phyloP scores from a whole-genome alignment of 92 coral and sea anemone genomes.

The Plumapathes pennacea region DNA sequence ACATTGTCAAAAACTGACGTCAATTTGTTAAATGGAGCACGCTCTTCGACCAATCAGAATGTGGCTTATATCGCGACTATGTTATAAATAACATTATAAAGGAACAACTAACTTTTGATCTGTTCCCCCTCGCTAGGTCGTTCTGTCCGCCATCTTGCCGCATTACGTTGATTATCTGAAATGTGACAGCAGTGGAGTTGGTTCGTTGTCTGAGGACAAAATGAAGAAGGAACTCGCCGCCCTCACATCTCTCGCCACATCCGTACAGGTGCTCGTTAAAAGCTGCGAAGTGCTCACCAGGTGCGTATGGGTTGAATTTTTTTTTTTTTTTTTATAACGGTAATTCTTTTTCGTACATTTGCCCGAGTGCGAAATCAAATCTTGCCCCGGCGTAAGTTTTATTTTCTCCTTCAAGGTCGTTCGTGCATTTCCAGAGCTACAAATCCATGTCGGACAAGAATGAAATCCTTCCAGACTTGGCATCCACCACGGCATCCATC shows the following conservation, averaged over 20 bases:
- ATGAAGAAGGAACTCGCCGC: slow-evolving; percentile 68
- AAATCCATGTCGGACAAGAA: slow-evolving; percentile 71
- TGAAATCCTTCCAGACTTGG: slow-evolving; percentile 44
- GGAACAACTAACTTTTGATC: too few relatives aligned
- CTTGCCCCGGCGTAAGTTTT: not conserved
- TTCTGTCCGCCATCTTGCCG: slow-evolving; percentile 92
- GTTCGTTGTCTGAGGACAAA: slow-evolving; percentile 59
- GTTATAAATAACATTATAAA: too few relatives aligned
- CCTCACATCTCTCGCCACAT: slow-evolving; percentile 72
- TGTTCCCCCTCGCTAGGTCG: too few relatives aligned
- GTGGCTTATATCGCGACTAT: too few relatives aligned
- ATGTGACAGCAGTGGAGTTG: slow-evolving; percentile 48
- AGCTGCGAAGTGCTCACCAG: slow-evolving; percentile 90
- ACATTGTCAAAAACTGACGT: too few relatives aligned
- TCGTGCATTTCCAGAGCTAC: slow-evolving; percentile 75
- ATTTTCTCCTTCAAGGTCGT: slow-evolving; percentile 45
- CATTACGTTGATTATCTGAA: slow-evolving; percentile 81
- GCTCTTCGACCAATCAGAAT: too few relatives aligned
- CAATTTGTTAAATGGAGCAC: too few relatives aligned
- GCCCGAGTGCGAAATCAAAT: not conserved
- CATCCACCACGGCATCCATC: slow-evolving; percentile 63
- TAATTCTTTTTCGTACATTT: not conserved
- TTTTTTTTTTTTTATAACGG: not conserved
- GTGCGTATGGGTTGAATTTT: slow-evolving; percentile 46
- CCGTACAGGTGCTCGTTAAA: slow-evolving; percentile 87